Evolutionary conservation across 1,140 invertebrate genomes (phyloP).

Genomic region (Anastatus disparis): DNA sequence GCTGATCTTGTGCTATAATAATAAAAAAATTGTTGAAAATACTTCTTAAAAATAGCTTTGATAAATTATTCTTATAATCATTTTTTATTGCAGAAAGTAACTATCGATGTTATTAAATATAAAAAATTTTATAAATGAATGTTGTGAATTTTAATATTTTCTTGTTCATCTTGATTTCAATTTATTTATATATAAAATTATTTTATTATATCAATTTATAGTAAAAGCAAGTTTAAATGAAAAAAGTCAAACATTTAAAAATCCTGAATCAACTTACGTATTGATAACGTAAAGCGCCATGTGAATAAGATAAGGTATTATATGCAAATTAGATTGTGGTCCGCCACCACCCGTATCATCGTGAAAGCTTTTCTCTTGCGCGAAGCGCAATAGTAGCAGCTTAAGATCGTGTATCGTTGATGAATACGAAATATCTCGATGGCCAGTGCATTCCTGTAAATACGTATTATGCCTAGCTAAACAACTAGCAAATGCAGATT

Average conservation of each 20-base stretch:
- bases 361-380: conserved; percentile 94
- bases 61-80: too few relatives aligned
- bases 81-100: too few relatives aligned
- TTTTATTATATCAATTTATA: too few relatives aligned
- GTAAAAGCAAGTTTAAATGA: too few relatives aligned
- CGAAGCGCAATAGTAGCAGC: conserved; percentile 88
- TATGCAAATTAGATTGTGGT: conserved; percentile 96
- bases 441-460: conserved; percentile 85
- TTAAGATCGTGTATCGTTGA: conserved; percentile 95
- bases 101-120: too few relatives aligned
- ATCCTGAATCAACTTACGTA: conserved; percentile 73
- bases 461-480: conserved; percentile 90
- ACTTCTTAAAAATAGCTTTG: too few relatives aligned
- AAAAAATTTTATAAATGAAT: too few relatives aligned
- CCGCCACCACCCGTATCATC: conserved; percentile 97
- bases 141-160: too few relatives aligned
- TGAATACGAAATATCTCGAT: conserved; percentile 87
- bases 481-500: conserved; percentile 93
- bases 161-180: too few relatives aligned
- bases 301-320: conserved; percentile 93
- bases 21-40: too few relatives aligned
- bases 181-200: too few relatives aligned
- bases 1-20: conserved; percentile 79
- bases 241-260: too few relatives aligned
- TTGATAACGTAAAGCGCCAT: conserved; percentile 96